Conservation (phyloP, 2,888 invertebrate species). For the Erpobdella octoculata region DNA sequence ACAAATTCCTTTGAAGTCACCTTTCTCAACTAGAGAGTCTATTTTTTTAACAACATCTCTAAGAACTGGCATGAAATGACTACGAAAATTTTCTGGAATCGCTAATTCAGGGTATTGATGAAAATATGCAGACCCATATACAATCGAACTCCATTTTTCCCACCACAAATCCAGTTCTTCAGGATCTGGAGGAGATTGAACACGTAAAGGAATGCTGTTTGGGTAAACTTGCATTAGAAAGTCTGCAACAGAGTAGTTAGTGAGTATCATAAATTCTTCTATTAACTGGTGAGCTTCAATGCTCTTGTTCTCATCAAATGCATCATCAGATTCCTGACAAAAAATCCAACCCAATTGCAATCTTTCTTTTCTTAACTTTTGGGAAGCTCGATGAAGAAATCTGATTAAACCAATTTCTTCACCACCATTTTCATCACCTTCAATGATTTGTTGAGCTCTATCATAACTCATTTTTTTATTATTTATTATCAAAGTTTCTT, state of each 20-base stretch:
- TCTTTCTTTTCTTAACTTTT: slow-evolving; percentile 9
- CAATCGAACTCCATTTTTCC: not conserved
- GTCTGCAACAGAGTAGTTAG: slow-evolving; percentile 42
- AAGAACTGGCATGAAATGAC: slow-evolving; percentile 11
- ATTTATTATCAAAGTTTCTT: not conserved
- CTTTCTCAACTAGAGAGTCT: slow-evolving; percentile 26
- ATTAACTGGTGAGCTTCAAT: slow-evolving; percentile 41
- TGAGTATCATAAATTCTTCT: slow-evolving; percentile 45
- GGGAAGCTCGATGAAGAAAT: not conserved
- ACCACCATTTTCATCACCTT: not conserved
- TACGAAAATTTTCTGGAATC: no score
- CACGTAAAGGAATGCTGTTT: slow-evolving; percentile 40
- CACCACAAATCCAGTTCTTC: slow-evolving; percentile 29
- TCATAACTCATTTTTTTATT: slow-evolving; percentile 18
- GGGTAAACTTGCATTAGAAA: slow-evolving; percentile 40
- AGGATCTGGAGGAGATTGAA: slow-evolving; percentile 39
- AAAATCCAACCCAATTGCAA: slow-evolving; percentile 11
- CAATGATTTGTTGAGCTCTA: slow-evolving; percentile 18
- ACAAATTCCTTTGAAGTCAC: slow-evolving; percentile 38
- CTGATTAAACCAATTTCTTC: not conserved
- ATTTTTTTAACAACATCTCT: not conserved
- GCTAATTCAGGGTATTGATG: not conserved
- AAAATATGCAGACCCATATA: not conserved
- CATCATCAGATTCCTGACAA: not conserved
- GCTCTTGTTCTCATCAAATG: slow-evolving; percentile 28